Evolutionary conservation across 2,113 vertebrate species (phyloP).

Genomic region (Istiophorus platypterus): DNA sequence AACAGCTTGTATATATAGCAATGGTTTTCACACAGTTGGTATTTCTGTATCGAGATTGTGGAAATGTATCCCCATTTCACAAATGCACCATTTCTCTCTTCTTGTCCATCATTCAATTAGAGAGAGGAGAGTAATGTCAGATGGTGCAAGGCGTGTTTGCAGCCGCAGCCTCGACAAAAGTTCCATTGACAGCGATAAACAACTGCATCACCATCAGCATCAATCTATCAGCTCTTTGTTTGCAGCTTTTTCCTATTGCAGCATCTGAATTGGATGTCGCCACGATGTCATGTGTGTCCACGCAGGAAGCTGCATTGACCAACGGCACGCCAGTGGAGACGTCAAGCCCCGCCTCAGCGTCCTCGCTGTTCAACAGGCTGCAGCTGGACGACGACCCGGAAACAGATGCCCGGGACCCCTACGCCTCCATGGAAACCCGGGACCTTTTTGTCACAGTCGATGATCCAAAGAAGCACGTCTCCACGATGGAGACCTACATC

Average conservation of each 20-base stretch:
- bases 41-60: background rate
- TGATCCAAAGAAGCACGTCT: slow-evolving; percentile 97
- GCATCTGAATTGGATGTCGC: slow-evolving; percentile 15
- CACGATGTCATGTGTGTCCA: slow-evolving; percentile 24
- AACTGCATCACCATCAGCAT: slow-evolving; percentile 28
- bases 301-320: slow-evolving; percentile 90
- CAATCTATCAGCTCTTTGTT: slow-evolving; percentile 60
- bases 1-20: background rate
- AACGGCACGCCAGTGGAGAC: slow-evolving; percentile 94
- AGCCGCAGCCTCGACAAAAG: slow-evolving; percentile 55
- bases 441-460: slow-evolving; percentile 98
- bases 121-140: slow-evolving; percentile 8
- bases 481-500: slow-evolving; percentile 99
- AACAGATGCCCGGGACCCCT: slow-evolving; percentile 88
- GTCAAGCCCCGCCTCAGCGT: slow-evolving; percentile 93
- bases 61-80: background rate
- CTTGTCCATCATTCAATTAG: slow-evolving; percentile 46
- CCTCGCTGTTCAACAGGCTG: slow-evolving; percentile 93
- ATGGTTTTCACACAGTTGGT: background rate
- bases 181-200: slow-evolving; percentile 54
- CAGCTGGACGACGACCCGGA: slow-evolving; percentile 95
- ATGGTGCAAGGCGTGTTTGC: slow-evolving; percentile 21
- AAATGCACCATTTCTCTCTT: slow-evolving; percentile 4
- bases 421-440: slow-evolving; percentile 88
- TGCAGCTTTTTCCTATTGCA: background rate